Evolutionary conservation across 2,113 vertebrate species (phyloP), one percentile per base, ranked within the genome.

Genomic region (Phyllostomus hastatus): DNA sequence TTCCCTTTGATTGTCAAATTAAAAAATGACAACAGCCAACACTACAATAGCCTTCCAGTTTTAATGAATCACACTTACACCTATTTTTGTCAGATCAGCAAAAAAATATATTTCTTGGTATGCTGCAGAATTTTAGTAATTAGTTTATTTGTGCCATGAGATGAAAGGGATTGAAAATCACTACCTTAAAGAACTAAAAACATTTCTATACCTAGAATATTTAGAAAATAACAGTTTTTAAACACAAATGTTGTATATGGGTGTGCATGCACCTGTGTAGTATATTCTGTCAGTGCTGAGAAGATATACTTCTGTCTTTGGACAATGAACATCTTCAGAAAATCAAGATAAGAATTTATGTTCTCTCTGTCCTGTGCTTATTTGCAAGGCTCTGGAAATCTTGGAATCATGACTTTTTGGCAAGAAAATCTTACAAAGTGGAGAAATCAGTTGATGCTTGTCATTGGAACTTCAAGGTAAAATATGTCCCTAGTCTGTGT

Each of bases 391-490:
- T 24, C n/a, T 67, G 15, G 31, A 75, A 81, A 61, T 79, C 75
- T 41, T 94, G 48, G 5, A 91, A 83, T 87, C 50, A 43, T 83
- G 14, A 33, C 10, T 84, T 90, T 95, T 16, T 66, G 35, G 28
- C 20, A 57, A 90, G 57, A 80, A 91, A 93, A 85, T 31, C 1
- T 64, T 28, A 79, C 6, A 22, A 87, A 96, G 7, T 48, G 43
- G 33, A 73, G 22, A 93, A 90, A 86, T 87, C n/a, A 83, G 33
- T 69, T 93, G 24, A 24, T 35, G 54, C 61, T 70, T 92, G 20
- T 87, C 35, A n/a, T 87, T 90, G 75, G n/a, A 72, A 26, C 24
- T 87, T 90, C 46, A 91, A 80, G 52, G 59, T 84, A 57, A 96
- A 94, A 79, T 87, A 70, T 31, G 19, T 14, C 50, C 22, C 28